phyloP scores from a whole-genome alignment of 2,797 vertebrate species.

The Acestrorhynchus altus region DNA sequence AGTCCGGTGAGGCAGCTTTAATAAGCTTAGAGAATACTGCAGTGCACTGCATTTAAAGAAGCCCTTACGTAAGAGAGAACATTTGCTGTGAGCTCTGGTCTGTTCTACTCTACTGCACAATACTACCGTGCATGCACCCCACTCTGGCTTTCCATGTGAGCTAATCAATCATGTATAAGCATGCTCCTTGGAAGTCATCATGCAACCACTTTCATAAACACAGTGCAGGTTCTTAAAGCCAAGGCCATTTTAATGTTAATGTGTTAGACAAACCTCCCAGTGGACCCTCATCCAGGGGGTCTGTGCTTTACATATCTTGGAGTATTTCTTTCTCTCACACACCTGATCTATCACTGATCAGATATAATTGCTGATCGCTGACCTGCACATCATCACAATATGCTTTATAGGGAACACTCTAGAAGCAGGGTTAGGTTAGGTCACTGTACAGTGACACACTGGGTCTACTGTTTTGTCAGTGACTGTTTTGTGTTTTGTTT shows the following conservation, averaged over 20 bases:
- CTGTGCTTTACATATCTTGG: not conserved
- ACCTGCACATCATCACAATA: not conserved
- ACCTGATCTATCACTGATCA: not conserved
- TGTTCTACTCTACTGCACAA: slow-evolving; percentile 47
- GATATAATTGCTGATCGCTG: not conserved
- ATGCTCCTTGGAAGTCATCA: slow-evolving; percentile 20
- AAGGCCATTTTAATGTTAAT: not conserved
- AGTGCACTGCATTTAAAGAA: slow-evolving; percentile 53
- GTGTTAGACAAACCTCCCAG: too few species aligned
- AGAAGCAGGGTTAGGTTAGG: not conserved
- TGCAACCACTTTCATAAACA: not conserved
- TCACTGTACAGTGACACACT: too few species aligned
- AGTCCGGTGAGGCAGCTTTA: slow-evolving; percentile 29
- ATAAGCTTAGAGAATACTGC: slow-evolving; percentile 48
- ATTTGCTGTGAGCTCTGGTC: slow-evolving; percentile 13
- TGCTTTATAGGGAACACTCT: not conserved
- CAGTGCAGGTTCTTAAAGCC: not conserved
- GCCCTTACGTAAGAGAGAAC: slow-evolving; percentile 48
- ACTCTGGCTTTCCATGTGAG: slow-evolving; percentile 16
- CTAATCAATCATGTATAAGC: slow-evolving; percentile 31
- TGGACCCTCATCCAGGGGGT: too few species aligned
- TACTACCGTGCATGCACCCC: slow-evolving; percentile 20
- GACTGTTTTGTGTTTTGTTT: not conserved
- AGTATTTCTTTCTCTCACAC: not conserved
- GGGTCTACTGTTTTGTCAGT: too few species aligned